Evolutionary conservation across 1,140 invertebrate species (phyloP), one percentile per base, ranked within the genome.

Genomic region (Frieseomelitta varia): DNA sequence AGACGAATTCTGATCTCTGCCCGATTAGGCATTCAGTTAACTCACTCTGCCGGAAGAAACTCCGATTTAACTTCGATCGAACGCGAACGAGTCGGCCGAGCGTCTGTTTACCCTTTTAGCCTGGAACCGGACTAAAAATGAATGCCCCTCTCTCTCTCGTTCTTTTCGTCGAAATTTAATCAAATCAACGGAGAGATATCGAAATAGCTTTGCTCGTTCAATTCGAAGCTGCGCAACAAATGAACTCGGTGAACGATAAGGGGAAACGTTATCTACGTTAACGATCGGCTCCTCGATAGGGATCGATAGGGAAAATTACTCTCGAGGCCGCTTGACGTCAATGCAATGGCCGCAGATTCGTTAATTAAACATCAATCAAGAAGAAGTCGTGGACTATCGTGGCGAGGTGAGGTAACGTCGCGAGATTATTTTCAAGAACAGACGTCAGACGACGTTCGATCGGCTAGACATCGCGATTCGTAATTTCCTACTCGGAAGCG

Each of bases 401-500:
- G n/a, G n/a, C 24, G 19, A 30, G 72, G 55, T 19, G 3, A 21
- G 21, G 27, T 19, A 68, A 6, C 17, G 74, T 34, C n/a, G 39
- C 55, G 12, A 71, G 79, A 84, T 84, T 79, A 79, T 84, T 71
- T 79, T 67, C 81, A 84, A 84, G 47, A 75, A 71, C n/a, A 27
- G 14, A 69, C 39, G 81, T 61, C 65, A 72, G 75, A 79, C 81
- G 67, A 79, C 81, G 75, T 39, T 71, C 39, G 67, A 79, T 71
- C 39, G 3, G 27, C 39, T 71, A 71, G 34, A 71, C 65, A 69
- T 47, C 17, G 53, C 56, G 67, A 84, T 77, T 75, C 27, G 73
- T 81, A 88, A 88, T 88, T 88, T 84, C 65, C 69, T 63, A 47
- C 21, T 17, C 73, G 73, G 72, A 87, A 88, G 61, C 55, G 76